These are phyloP conservation scores for Pangasius krempfi DNA, from an alignment of 2,797 vertebrate genomes.

Conservation along the genomic window DNA sequence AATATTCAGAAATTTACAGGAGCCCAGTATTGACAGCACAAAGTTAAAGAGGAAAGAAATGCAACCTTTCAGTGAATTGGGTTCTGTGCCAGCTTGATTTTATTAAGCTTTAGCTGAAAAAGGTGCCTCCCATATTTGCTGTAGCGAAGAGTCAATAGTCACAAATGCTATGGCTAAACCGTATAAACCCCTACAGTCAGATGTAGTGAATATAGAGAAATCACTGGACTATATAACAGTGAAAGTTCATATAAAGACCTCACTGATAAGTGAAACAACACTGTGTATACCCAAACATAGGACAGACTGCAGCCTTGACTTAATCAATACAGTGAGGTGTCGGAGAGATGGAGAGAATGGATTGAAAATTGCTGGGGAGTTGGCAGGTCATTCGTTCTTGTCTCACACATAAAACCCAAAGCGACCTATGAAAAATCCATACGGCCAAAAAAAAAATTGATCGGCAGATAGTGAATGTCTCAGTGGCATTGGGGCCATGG, in stretches of 20 bases:
- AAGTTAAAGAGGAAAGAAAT: neutral
- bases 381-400: constrained; percentile 47
- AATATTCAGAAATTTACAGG: neutral
- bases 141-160: neutral
- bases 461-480: constrained; percentile 22
- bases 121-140: neutral
- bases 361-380: constrained; percentile 37
- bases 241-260: neutral
- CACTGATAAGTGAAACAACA: neutral
- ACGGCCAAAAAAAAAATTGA: constrained; percentile 27
- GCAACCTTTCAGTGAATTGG: neutral
- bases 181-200: neutral
- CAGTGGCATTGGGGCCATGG: constrained; percentile 10
- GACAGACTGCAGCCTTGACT: neutral
- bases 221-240: neutral
- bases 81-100: neutral
- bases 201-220: neutral
- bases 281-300: neutral
- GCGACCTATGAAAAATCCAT: constrained; percentile 25
- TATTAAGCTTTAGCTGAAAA: neutral
- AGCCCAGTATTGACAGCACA: neutral
- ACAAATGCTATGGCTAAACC: neutral
- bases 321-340: constrained; percentile 36
- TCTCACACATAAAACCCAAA: constrained; percentile 33
- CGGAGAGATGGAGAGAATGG: constrained; percentile 16